Conservation (phyloP, 2,113 vertebrate species). For the Psophia crepitans region DNA sequence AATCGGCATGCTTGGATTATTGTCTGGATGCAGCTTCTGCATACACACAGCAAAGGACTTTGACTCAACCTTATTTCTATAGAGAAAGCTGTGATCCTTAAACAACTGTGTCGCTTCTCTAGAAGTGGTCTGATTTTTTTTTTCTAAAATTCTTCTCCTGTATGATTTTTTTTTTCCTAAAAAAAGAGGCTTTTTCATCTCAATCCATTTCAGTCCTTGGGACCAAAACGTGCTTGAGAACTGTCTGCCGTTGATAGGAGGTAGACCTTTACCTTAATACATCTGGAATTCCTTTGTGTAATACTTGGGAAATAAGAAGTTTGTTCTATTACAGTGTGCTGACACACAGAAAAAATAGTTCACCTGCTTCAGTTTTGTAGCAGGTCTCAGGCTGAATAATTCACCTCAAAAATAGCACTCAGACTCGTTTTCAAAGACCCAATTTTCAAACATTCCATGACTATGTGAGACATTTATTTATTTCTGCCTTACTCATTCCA, state of each 20-base stretch:
- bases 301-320: not conserved
- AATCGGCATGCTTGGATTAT: not conserved
- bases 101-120: not conserved
- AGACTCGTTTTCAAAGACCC: not conserved
- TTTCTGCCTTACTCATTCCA: not conserved
- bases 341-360: not conserved
- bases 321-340: not conserved
- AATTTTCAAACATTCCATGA: not conserved
- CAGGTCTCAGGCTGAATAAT: not conserved
- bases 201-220: not conserved
- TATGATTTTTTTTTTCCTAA: not conserved
- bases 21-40: not conserved
- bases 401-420: not conserved
- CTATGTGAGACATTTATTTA: not conserved
- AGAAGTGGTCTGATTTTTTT: not conserved
- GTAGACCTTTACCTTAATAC: not conserved
- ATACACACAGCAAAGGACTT: not conserved
- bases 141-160: not conserved
- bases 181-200: not conserved
- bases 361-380: not conserved
- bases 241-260: not conserved
- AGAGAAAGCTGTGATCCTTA: not conserved
- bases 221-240: not conserved
- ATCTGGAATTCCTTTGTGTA: not conserved
- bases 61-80: not conserved